Evolutionary conservation across 2,888 invertebrate genomes (phyloP), one percentile per base, ranked within the genome.

Genomic region (Drosophila engyochracea): DNA sequence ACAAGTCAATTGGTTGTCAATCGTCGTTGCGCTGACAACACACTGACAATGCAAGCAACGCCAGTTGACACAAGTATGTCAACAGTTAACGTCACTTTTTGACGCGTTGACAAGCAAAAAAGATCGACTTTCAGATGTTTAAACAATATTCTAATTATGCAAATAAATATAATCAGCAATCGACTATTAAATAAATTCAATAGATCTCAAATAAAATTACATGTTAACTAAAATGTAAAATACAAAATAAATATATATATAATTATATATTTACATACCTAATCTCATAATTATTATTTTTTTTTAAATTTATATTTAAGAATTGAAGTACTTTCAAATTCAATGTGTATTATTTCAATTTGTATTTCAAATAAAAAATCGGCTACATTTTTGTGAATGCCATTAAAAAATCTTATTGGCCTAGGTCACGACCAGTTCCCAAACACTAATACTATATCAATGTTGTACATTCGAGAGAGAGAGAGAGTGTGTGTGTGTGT

Each of bases 401-500:
- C 47, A 16, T 47, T 16, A 25, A 25, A 4, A 51, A 28, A 30
- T 64, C 30, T 16, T 47, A 35, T 67, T 68, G 67, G 10, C 54
- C 10, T 68, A 68, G 68, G 68, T 67, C 68, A 55, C 14, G 68
- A 67, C 47, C 31, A 49, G 22, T 22, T 22, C 3, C 16, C 53
- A 53, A 37, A 25, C 44, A 30, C 44, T 10, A 66, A 31, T 54
- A 47, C 47, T 25, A 54, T 16, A 16, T 35, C n/a, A 31, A n/a
- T 52, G 12, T 31, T 52, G 12, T 31, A 31, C n/a, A 19, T 47
- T 47, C 47, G 47, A 16, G 16, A 25, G 25, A 16, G 9, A 7
- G 22, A 47, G 47, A 16, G 16, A 7, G 47, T 4, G n/a, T n/a
- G 4, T 19, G n/a, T 16, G 16, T 41, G 41, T 41, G 10, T n/a